Percentiles rank a stretch among this genome's conserved stretches.
Conservation (phyloP, 2,113 vertebrate genomes). For the Mionectes macconnelli region DNA sequence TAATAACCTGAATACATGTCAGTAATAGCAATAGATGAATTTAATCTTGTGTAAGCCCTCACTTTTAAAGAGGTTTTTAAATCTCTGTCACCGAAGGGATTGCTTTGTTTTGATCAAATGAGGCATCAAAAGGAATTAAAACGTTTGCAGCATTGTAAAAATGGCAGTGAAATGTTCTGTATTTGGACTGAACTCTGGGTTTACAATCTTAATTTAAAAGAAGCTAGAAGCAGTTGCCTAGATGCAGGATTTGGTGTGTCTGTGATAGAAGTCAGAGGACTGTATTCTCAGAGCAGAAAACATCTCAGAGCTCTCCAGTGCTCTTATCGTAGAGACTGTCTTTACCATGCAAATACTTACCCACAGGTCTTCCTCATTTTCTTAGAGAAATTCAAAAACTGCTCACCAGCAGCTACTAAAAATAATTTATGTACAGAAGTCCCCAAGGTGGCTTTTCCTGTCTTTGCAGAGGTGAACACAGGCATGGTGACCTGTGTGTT, state of each 20-base stretch:
- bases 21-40: not conserved
- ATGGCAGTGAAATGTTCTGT: not conserved
- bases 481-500: not conserved
- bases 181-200: not conserved
- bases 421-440: not conserved
- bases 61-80: not conserved
- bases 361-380: not conserved
- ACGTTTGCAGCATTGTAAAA: not conserved
- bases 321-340: not conserved
- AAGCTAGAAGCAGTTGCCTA: not conserved
- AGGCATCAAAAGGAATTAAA: not conserved
- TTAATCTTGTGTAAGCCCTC: not conserved
- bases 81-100: not conserved
- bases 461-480: not conserved
- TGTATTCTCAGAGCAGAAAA: not conserved
- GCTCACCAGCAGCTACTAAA: not conserved
- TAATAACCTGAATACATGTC: not conserved
- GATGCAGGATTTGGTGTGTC: not conserved
- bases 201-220: not conserved
- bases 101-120: not conserved
- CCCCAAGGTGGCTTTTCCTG: not conserved
- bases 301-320: not conserved
- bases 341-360: not conserved
- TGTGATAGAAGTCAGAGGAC: not conserved
- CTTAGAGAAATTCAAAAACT: not conserved